Evolutionary conservation across 2,888 invertebrate species (phyloP), one percentile per base, ranked within the genome.

Genomic region (Spodoptera picta): DNA sequence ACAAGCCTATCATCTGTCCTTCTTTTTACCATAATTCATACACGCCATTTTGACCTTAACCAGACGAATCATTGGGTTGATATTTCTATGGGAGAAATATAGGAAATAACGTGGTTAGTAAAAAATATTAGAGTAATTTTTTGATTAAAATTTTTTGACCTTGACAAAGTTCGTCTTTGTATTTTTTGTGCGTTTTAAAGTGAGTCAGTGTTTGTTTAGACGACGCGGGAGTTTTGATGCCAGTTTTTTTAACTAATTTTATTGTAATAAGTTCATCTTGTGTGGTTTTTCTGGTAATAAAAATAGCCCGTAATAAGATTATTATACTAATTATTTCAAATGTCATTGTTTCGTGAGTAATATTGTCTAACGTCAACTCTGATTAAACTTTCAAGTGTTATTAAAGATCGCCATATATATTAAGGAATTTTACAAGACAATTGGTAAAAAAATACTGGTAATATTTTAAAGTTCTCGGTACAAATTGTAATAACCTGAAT

Each of bases 1-100:
- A 92, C 92, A 88, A 93, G 88, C 87, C 86, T 86, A 88, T 87
- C 87, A 87, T 88, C 87, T 86, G 85, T 82, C 79, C 78, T 83
- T 83, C 72, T 83, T 80, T 83, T 79, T 84, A 82, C 67, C 73
- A 86, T 82, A 79, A 75, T 74, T 61, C 66, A 74, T 70, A 66
- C 75, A 76, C 63, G 74, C 73, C 60, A 85, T 83, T 87, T 70
- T 83, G 73, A 80, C 77, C 83, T 77, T 72, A 86, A 86, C 69
- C 44, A 45, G 66, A 53, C 59, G 27, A 61, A 27, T 14, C 19
- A 63, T 69, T 85, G 77, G 74, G 78, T 75, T 68, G 68, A 73
- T 81, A 73, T 77, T 82, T 79, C 62, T 65, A 53, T 75, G 75
- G 73, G 56, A 56, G 59, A 61, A 69, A 60, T 61, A 56, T 67